Percentiles rank a stretch among this genome's conserved stretches.
phyloP scores from a whole-genome alignment of 1,140 invertebrate species.

The Alviniconcha marisindica region DNA sequence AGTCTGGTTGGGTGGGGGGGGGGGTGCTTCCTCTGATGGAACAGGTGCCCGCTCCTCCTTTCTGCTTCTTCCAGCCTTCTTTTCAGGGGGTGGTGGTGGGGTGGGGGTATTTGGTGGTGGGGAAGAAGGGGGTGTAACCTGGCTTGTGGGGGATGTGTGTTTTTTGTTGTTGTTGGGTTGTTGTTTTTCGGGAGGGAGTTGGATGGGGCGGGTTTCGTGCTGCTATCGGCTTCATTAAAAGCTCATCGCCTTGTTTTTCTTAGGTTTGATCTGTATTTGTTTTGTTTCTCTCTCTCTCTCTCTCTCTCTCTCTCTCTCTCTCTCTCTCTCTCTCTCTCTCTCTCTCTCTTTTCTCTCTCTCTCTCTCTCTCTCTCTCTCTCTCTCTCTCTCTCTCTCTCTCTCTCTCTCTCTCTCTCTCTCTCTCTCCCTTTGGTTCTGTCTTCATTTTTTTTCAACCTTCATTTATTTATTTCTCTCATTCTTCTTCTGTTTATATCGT shows the following conservation, averaged over 20 bases:
- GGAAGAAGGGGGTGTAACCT: too few relatives aligned
- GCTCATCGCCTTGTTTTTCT: background rate
- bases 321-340: background rate
- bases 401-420: background rate
- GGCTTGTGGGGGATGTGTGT: too few relatives aligned
- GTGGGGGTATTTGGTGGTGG: too few relatives aligned
- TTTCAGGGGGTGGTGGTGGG: too few relatives aligned
- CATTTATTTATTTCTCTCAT: background rate
- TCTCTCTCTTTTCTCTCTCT: background rate
- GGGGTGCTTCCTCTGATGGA: too few relatives aligned
- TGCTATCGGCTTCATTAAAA: too few relatives aligned
- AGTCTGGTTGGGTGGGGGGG: background rate
- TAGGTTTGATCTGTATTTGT: background rate
- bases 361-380: background rate
- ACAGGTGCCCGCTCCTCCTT: too few relatives aligned
- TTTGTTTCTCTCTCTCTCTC: slow-evolving; percentile 8
- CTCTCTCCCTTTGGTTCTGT: background rate
- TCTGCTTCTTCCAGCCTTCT: too few relatives aligned
- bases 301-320: slow-evolving; percentile 8
- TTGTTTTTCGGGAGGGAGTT: too few relatives aligned
- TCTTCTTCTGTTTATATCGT: too few relatives aligned
- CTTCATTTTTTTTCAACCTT: background rate
- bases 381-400: slow-evolving; percentile 25
- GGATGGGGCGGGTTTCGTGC: too few relatives aligned
- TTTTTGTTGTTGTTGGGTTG: too few relatives aligned